Evolutionary conservation across 2,888 invertebrate species (phyloP), one percentile per base, ranked within the genome.

Genomic region (Cephus pygmeus): DNA sequence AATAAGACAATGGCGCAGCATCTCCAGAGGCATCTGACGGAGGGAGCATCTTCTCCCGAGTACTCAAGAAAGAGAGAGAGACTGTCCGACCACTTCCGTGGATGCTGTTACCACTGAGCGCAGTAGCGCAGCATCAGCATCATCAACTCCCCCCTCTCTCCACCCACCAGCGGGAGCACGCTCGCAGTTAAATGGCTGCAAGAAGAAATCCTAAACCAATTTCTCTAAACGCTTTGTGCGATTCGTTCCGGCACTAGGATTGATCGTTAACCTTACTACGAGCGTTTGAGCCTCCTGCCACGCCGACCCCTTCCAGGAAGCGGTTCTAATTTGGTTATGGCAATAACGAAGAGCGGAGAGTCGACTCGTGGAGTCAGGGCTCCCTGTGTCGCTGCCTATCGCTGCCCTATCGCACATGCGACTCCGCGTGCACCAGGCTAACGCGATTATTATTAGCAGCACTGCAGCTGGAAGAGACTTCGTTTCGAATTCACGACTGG

Each of bases 171-270:
- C 34, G 69, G 71, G 75, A 69, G 75, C 23, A 36, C 73, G 68
- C 33, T 56, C 56, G 56, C 15, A 56, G 56, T 56, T 56, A 56
- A 56, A 56, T 56, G 23, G 56, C 56, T 15, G 56, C 56, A 56
- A 56, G 36, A 76, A 77, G 77, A 74, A 78, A 82, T 80, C 85
- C 81, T 83, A 84, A 84, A 86, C 85, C 83, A 87, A 86, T 87
- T 87, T 87, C 84, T 83, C 85, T 81, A 69, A 85, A 86, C 85
- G 84, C 84, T 87, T 86, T 84, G 84, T 81, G 81, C 83, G 81
- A 87, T 87, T 87, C 87, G 86, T 83, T 84, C 85, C 83, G 83
- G 84, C 73, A 79, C 81, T 82, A 81, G 74, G 78, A 83, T 76
- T 75, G 80, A 80, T 83, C 83, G 80, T 84, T 84, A 85, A 83